Base-by-base conservation (phyloP, 2,888 invertebrate species). In the Acanthosepion esculentum region DNA sequence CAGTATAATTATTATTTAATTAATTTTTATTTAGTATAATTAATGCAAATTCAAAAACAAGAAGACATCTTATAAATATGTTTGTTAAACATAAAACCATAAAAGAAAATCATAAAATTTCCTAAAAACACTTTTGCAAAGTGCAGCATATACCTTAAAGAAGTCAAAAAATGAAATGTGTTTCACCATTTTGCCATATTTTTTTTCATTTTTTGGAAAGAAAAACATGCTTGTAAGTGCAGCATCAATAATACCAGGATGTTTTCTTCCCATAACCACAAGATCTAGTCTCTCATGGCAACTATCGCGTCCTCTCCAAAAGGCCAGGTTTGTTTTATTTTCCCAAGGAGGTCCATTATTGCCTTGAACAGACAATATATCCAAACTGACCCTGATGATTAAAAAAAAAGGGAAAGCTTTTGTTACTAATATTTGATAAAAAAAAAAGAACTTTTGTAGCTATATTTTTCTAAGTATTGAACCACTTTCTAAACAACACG, bases 221-320 rank as follows among this genome's bases (percentile, higher is more conserved):
- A 99, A 99, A 97, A 99, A 99, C 97, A 99, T 99, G 97, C 99
- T 99, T 0, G 99, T 99, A 50, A 99, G 98, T 0, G 99, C 99
- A 26, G 98, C 99, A 98, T 99, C 99, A 95, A 99, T 98, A 10
- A 99, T 97, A 94, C 99, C 98, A 0, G 99, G 98, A 97, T 98
- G 96, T 96, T 98, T 97, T 95, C 98, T 98, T 0, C 99, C 98
- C 96, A 99, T 98, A 94, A 98, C 98, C 29, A 99, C 98, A 48
- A 99, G 98, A 96, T 98, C 98, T 33, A 99, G 98, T 59, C 99
- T 98, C 97, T 99, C 98, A 95, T 98, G 98, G n/a, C 98, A 98
- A 0, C 99, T 98, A 97, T 99, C 99, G 92, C 99, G 98, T 0
- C 99, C 99, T 95, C 99, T 98, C 99, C 99, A 99, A 97, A 99